Percentiles rank a stretch among this genome's conserved stretches.
phyloP scores from a whole-genome alignment of 2,888 invertebrate species.

The Andrena trimmerana region DNA sequence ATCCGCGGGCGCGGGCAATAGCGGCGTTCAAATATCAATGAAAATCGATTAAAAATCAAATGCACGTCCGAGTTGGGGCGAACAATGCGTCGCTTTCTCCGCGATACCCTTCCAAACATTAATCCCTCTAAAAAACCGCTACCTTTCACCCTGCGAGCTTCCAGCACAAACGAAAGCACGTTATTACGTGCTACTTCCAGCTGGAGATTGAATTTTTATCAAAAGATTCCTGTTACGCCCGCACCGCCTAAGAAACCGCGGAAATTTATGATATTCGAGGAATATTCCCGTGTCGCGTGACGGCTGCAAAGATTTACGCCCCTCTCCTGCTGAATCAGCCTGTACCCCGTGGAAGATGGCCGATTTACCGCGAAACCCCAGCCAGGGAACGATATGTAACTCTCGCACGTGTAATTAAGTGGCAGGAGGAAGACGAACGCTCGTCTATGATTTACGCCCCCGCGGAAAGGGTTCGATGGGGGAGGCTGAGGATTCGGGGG shows the following conservation, averaged over 20 bases:
- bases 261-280: constrained; percentile 42
- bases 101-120: too few species aligned
- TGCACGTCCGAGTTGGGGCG: too few species aligned
- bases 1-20: background rate
- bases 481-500: background rate
- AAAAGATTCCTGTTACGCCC: constrained; percentile 39
- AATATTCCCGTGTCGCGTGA: constrained; percentile 29
- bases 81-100: too few species aligned
- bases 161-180: background rate
- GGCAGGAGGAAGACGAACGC: constrained; percentile 27
- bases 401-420: constrained; percentile 39
- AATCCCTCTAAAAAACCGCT: background rate
- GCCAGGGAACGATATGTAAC: constrained; percentile 13
- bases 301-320: constrained; percentile 29
- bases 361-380: constrained; percentile 18
- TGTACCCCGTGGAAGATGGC: background rate
- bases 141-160: background rate
- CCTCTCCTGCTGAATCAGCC: constrained; percentile 4
- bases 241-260: constrained; percentile 26
- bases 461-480: background rate
- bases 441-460: background rate
- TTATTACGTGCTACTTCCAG: constrained; percentile 10
- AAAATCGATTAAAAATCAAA: background rate
- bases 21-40: background rate
- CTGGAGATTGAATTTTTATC: constrained; percentile 46